phyloP scores from a whole-genome alignment of 2,888 invertebrate genomes.

The Drosophila greeni region DNA sequence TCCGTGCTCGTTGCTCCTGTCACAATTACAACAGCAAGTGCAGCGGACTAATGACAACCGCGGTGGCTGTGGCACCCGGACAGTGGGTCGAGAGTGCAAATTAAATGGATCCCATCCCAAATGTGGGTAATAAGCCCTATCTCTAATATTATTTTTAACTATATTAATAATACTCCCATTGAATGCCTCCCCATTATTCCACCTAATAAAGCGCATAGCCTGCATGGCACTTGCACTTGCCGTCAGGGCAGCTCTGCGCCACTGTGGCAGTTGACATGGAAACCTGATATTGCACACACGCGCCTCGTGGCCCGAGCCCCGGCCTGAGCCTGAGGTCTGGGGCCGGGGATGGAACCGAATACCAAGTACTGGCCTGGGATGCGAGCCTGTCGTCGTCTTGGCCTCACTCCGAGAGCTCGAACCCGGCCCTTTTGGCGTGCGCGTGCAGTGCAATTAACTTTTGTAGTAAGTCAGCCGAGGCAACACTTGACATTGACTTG shows the following conservation, averaged over 20 bases:
- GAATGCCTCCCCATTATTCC: not conserved
- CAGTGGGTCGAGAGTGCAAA: constrained; percentile 48
- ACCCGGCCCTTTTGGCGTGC: constrained; percentile 59
- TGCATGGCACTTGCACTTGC: too few relatives aligned
- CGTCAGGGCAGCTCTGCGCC: constrained; percentile 1
- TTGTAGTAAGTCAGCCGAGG: constrained; percentile 66
- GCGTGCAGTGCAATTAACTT: constrained; percentile 73
- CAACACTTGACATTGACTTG: constrained; percentile 69
- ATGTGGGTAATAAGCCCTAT: too few relatives aligned
- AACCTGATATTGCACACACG: constrained; percentile 72
- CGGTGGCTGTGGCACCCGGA: constrained; percentile 54
- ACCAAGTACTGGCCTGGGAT: constrained; percentile 10
- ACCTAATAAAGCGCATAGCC: too few relatives aligned
- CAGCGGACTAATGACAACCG: constrained; percentile 70
- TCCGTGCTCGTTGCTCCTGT: constrained; percentile 75
- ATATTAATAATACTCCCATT: too few relatives aligned
- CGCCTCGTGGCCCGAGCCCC: constrained; percentile 56
- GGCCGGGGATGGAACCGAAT: constrained; percentile 8
- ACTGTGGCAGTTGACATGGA: constrained; percentile 64
- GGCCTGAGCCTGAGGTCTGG: constrained; percentile 12
- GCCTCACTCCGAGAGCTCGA: constrained; percentile 4
- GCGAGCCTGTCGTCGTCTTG: constrained; percentile 29
- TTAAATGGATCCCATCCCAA: too few relatives aligned
- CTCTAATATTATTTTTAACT: too few relatives aligned
- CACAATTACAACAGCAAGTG: constrained; percentile 74